phyloP scores from a whole-genome alignment of 2,888 invertebrate species.

The Mycalesis mineus region DNA sequence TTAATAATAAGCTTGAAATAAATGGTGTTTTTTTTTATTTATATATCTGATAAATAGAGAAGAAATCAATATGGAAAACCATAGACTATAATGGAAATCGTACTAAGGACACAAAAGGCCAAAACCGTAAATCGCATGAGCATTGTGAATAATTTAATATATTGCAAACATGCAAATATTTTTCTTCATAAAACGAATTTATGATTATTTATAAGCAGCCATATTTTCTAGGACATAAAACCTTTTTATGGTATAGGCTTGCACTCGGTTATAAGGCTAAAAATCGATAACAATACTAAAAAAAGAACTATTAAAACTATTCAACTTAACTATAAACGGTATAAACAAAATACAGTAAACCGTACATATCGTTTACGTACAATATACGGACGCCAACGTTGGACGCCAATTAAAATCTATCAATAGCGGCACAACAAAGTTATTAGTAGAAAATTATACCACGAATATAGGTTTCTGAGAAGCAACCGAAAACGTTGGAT shows the following conservation, averaged over 20 bases:
- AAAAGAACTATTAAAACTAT: too few species aligned
- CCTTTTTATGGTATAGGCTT: not conserved
- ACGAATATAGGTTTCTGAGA: not conserved
- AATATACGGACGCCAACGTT: too few species aligned
- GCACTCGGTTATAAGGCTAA: too few species aligned
- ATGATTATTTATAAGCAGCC: not conserved
- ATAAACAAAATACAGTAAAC: too few species aligned
- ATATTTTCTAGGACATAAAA: not conserved
- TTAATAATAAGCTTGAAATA: too few species aligned
- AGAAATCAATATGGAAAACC: too few species aligned
- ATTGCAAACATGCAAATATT: not conserved
- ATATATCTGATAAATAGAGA: too few species aligned
- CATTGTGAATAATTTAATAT: not conserved
- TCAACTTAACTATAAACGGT: too few species aligned
- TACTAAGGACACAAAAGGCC: not conserved
- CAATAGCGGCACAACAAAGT: not conserved
- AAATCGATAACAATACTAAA: too few species aligned
- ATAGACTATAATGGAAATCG: not conserved
- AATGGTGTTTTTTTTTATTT: too few species aligned
- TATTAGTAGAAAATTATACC: not conserved
- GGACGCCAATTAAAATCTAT: not conserved
- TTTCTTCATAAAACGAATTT: not conserved
- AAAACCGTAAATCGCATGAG: not conserved
- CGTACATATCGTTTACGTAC: too few species aligned
- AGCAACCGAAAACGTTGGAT: not conserved